A percentile compares a stretch with the other conserved stretches of the same genome.
phyloP scores from a whole-genome alignment of 2,797 vertebrate species.

The Limosa lapponica region DNA sequence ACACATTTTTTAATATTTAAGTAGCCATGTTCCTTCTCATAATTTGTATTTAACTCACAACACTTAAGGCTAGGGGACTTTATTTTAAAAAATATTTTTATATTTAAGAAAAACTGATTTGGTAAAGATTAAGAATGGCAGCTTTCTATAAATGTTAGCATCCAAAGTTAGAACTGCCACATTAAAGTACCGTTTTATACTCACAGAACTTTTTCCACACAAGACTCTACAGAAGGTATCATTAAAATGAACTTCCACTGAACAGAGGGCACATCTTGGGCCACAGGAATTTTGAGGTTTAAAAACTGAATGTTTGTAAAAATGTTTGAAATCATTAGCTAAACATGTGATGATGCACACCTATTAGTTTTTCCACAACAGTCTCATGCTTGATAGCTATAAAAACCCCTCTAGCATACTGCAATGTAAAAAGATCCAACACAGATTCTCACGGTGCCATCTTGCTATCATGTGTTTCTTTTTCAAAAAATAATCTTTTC shows the following conservation, averaged over 20 bases:
- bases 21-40: background rate
- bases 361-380: conserved; percentile 3
- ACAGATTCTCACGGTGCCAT: background rate
- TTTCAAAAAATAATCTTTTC: background rate
- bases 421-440: background rate
- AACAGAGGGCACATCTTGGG: background rate
- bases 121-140: background rate
- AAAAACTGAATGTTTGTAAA: background rate
- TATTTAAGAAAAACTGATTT: background rate
- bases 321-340: background rate
- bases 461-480: background rate
- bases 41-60: background rate
- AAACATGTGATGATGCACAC: background rate
- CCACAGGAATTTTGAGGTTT: conserved; percentile 29
- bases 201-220: background rate
- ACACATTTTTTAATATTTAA: background rate
- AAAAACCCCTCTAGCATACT: fast-evolving
- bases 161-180: background rate
- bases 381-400: background rate
- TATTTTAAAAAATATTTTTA: background rate
- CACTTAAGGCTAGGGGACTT: background rate
- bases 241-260: background rate
- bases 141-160: background rate
- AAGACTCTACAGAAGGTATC: background rate
- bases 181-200: background rate